phyloP scores from a whole-genome alignment of 92 coral and sea anemone species.

The Palythoa grandis region DNA sequence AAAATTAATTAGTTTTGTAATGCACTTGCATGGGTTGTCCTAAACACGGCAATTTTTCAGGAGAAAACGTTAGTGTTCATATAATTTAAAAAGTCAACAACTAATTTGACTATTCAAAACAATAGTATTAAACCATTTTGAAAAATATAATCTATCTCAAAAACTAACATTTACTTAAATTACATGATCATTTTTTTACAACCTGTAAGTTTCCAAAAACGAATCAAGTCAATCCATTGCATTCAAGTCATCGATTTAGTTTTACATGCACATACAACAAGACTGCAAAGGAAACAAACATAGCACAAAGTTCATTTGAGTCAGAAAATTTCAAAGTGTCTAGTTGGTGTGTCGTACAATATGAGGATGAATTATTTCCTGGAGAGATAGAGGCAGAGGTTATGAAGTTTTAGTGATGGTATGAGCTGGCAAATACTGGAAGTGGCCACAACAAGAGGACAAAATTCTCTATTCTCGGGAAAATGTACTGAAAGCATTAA shows the following conservation, averaged over 20 bases:
- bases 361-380: too few relatives aligned
- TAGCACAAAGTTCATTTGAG: conserved; percentile 53
- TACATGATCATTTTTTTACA: too few relatives aligned
- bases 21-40: too few relatives aligned
- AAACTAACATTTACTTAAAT: too few relatives aligned
- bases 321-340: conserved; percentile 20
- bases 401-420: conserved; percentile 53
- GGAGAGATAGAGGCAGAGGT: conserved; percentile 39
- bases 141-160: too few relatives aligned
- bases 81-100: too few relatives aligned
- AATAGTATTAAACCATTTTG: too few relatives aligned
- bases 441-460: conserved; percentile 57
- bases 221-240: conserved; percentile 46
- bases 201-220: background rate
- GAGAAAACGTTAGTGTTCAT: too few relatives aligned
- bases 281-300: conserved; percentile 43
- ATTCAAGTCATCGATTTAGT: conserved; percentile 44
- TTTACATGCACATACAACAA: conserved; percentile 32
- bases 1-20: too few relatives aligned
- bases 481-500: conserved; percentile 43
- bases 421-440: conserved; percentile 57
- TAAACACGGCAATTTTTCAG: too few relatives aligned
- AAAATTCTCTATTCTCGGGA: conserved; percentile 51
- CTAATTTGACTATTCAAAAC: too few relatives aligned
- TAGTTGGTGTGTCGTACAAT: too few relatives aligned